Percentiles rank a stretch among this genome's conserved stretches.
Conservation (phyloP, 2,888 invertebrate genomes). For the Epirrita christyi region DNA sequence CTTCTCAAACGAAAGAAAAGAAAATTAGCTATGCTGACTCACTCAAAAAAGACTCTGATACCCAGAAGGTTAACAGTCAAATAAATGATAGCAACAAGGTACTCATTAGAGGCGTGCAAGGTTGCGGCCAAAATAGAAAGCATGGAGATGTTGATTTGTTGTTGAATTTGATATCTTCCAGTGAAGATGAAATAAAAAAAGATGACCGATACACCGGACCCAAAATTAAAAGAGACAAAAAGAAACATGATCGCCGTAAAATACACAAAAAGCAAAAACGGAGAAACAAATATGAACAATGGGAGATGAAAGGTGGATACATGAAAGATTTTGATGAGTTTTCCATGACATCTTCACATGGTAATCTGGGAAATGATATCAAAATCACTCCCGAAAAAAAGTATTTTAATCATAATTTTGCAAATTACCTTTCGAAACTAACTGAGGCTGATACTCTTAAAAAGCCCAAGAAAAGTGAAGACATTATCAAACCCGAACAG, state of each 20-base stretch:
- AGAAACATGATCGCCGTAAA: slow-evolving; percentile 68
- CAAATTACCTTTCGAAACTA: slow-evolving; percentile 49
- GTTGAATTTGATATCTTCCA: slow-evolving; percentile 48
- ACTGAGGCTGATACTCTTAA: slow-evolving; percentile 41
- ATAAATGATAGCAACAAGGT: slow-evolving; percentile 43
- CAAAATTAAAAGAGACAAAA: slow-evolving; percentile 63
- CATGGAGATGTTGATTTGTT: slow-evolving; percentile 43
- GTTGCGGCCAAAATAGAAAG: slow-evolving; percentile 57
- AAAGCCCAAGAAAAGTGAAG: slow-evolving; percentile 22
- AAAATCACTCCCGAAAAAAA: slow-evolving; percentile 51
- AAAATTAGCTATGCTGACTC: slow-evolving; percentile 72
- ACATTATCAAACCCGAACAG: slow-evolving; percentile 40
- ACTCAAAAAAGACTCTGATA: slow-evolving; percentile 51
- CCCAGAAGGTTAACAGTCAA: slow-evolving; percentile 33
- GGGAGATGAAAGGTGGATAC: slow-evolving; percentile 76
- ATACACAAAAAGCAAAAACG: slow-evolving; percentile 72
- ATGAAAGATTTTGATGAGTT: slow-evolving; percentile 72
- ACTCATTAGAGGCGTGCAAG: slow-evolving; percentile 76
- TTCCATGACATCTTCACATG: slow-evolving; percentile 56
- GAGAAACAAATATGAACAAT: slow-evolving; percentile 74
- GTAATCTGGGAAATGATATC: slow-evolving; percentile 47
- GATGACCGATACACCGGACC: slow-evolving; percentile 69
- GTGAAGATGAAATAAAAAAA: slow-evolving; percentile 70
- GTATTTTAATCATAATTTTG: slow-evolving; percentile 44
- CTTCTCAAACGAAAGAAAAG: slow-evolving; percentile 35